phyloP scores from a whole-genome alignment of 2,888 invertebrate species.

The Pogonocherus hispidulus region DNA sequence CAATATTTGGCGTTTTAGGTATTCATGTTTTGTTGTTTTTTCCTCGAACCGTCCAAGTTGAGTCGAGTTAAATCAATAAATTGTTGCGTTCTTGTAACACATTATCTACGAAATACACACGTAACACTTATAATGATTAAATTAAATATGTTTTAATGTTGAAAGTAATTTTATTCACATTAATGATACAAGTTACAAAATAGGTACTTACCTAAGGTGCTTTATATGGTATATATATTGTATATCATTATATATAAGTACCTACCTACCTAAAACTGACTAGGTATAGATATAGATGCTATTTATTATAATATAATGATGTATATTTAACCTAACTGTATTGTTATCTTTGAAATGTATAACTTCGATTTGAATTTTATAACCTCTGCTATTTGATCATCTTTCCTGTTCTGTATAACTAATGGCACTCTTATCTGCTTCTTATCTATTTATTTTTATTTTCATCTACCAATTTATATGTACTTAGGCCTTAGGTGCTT shows the following conservation, averaged over 20 bases:
- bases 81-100: constrained; percentile 17
- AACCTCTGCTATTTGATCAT: no score
- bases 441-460: background rate
- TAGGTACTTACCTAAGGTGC: no score
- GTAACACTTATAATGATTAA: constrained; percentile 1
- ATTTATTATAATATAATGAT: no score
- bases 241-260: no score
- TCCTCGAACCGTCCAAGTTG: background rate
- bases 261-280: no score
- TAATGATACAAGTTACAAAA: no score
- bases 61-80: constrained; percentile 17
- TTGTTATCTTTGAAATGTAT: background rate
- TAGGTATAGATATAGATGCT: no score
- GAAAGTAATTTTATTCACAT: constrained; percentile 2
- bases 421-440: background rate
- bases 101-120: background rate
- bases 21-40: constrained; percentile 1
- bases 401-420: no score
- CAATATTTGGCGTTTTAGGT: background rate
- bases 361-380: no score
- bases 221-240: no score
- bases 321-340: no score
- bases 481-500: background rate
- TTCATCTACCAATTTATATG: background rate
- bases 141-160: background rate